Conservation (phyloP, 2,797 vertebrate genomes). For the Cossypha polioptera region DNA sequence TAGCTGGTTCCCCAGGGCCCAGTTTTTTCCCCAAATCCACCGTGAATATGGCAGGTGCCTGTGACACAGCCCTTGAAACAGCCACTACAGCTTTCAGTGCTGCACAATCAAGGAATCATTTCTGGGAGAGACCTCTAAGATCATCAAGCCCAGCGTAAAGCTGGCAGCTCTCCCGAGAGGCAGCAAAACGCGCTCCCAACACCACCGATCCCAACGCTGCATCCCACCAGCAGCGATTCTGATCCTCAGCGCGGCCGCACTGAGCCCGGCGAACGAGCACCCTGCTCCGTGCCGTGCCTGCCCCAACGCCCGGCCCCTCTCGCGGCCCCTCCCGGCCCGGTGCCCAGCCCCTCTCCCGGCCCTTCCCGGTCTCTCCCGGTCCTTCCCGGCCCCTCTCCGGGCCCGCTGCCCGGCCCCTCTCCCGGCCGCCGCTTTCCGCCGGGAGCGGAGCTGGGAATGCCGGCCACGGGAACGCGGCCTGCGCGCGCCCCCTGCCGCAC, state of each 20-base stretch:
- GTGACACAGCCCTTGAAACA: neutral
- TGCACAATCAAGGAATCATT: neutral
- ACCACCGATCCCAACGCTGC: too few relatives aligned
- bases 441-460: neutral
- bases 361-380: too few relatives aligned
- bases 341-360: too few relatives aligned
- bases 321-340: too few relatives aligned
- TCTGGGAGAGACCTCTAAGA: neutral
- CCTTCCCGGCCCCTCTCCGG: too few relatives aligned
- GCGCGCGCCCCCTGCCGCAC: conserved; percentile 29
- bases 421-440: neutral
- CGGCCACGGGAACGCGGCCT: neutral
- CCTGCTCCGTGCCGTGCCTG: neutral
- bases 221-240: rapidly evolving
- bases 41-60: neutral
- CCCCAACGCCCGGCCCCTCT: too few relatives aligned
- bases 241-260: rapidly evolving
- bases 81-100: neutral
- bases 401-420: too few relatives aligned
- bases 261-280: rapidly evolving
- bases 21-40: neutral
- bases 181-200: neutral
- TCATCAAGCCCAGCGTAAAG: neutral
- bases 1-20: neutral
- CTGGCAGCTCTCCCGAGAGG: neutral